These are phyloP conservation scores for Dinocampus coccinellae DNA, from an alignment of 2,888 invertebrate species.

Conservation along the genomic window DNA sequence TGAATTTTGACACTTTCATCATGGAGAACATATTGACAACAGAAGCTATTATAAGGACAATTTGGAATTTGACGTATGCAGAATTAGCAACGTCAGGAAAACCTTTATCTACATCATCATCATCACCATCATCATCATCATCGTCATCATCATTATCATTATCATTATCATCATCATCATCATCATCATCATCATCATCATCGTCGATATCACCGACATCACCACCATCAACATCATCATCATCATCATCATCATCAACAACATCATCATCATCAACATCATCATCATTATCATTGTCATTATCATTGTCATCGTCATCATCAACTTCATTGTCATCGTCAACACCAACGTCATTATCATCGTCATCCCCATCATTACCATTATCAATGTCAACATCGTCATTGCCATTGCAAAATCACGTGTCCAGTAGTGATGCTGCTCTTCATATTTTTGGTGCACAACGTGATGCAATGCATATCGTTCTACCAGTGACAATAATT, in stretches of 20 bases:
- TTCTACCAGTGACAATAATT: constrained; percentile 71
- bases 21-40: not conserved
- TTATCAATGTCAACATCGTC: not conserved
- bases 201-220: too few relatives aligned
- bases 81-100: not conserved
- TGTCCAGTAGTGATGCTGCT: constrained; percentile 7
- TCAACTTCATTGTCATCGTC: too few relatives aligned
- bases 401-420: too few relatives aligned
- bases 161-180: not conserved
- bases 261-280: not conserved
- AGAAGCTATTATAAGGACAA: not conserved
- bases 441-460: constrained; percentile 44
- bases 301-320: too few relatives aligned
- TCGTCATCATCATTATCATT: constrained; percentile 1
- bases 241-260: too few relatives aligned
- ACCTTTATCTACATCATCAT: not conserved
- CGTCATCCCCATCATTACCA: too few relatives aligned
- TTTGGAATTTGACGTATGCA: constrained; percentile 10
- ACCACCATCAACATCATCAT: too few relatives aligned
- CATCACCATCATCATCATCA: not conserved
- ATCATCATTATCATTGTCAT: not conserved
- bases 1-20: too few relatives aligned
- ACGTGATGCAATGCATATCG: constrained; percentile 68
- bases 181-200: not conserved
- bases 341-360: too few relatives aligned